phyloP scores from a whole-genome alignment of 2,888 invertebrate genomes.

The Drosophila meridiana region DNA sequence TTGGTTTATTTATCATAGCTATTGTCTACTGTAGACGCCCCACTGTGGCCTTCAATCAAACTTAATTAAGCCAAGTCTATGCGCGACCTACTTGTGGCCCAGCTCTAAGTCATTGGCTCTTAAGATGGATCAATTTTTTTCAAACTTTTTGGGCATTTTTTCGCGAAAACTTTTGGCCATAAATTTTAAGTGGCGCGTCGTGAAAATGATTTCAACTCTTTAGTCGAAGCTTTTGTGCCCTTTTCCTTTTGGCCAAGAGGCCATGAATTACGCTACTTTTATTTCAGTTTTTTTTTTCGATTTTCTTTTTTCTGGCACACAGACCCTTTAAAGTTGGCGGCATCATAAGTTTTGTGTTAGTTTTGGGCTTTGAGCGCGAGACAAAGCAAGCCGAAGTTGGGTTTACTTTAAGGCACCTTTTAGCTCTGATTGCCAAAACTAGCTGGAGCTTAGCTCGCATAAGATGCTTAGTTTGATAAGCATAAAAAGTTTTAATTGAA shows the following conservation, averaged over 20 bases:
- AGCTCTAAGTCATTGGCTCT: conserved; percentile 29
- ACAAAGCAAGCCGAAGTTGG: conserved; percentile 11
- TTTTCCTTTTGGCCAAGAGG: conserved; percentile 6
- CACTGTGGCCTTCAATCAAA: conserved; percentile 33
- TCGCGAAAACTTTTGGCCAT: conserved; percentile 8
- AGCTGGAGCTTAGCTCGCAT: conserved; percentile 17
- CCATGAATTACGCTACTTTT: conserved; percentile 59
- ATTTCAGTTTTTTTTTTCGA: conserved; percentile 5
- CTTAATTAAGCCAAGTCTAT: conserved; percentile 57
- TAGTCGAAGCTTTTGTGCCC: conserved; percentile 11
- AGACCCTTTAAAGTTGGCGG: conserved; percentile 54
- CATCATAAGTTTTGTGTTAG: conserved; percentile 48
- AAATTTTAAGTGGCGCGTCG: conserved; percentile 56
- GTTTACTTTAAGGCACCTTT: conserved; percentile 25
- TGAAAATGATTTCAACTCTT: conserved; percentile 41
- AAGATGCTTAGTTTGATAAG: conserved; percentile 52
- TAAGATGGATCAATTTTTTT: conserved; percentile 34
- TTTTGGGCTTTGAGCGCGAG: background rate
- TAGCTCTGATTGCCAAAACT: conserved; percentile 44
- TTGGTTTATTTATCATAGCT: background rate
- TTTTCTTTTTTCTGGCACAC: conserved; percentile 58
- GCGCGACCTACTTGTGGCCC: conserved; percentile 34
- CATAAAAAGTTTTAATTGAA: conserved; percentile 63
- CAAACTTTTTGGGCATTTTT: background rate
- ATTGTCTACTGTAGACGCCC: background rate